phyloP scores from a whole-genome alignment of 2,113 vertebrate genomes.

The Pterocles orientalis region DNA sequence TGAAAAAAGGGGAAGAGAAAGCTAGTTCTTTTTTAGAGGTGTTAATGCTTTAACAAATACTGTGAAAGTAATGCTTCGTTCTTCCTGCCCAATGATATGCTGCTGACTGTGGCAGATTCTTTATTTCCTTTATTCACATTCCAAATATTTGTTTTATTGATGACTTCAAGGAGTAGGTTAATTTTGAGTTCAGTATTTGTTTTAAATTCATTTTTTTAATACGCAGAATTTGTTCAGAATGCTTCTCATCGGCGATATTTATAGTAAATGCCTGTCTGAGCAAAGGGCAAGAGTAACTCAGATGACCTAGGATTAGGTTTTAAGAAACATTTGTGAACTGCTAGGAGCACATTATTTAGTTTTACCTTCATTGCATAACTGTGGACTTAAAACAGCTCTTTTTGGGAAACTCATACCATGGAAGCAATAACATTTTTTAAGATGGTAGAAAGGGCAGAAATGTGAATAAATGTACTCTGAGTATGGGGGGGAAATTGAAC shows the following conservation, averaged over 20 bases:
- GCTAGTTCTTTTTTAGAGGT: neutral
- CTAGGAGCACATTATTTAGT: neutral
- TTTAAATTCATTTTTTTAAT: neutral
- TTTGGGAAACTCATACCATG: neutral
- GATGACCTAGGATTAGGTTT: neutral
- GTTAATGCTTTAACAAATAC: neutral
- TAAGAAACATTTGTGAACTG: neutral
- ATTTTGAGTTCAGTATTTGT: neutral
- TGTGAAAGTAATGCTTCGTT: neutral
- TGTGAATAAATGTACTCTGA: neutral
- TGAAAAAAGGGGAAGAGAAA: neutral
- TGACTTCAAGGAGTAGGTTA: neutral
- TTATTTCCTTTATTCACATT: neutral
- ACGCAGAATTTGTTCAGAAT: neutral
- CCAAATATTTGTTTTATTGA: neutral
- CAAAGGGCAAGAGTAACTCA: neutral
- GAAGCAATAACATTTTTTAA: neutral
- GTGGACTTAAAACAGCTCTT: neutral
- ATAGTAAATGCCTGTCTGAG: neutral
- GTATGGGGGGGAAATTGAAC: neutral
- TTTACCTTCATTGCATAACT: neutral
- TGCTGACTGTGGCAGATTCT: neutral
- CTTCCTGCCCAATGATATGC: neutral
- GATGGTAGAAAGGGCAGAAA: neutral
- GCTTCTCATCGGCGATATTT: neutral